Base-by-base conservation (phyloP, 1,140 invertebrate genomes). In the Magallana gigas region DNA sequence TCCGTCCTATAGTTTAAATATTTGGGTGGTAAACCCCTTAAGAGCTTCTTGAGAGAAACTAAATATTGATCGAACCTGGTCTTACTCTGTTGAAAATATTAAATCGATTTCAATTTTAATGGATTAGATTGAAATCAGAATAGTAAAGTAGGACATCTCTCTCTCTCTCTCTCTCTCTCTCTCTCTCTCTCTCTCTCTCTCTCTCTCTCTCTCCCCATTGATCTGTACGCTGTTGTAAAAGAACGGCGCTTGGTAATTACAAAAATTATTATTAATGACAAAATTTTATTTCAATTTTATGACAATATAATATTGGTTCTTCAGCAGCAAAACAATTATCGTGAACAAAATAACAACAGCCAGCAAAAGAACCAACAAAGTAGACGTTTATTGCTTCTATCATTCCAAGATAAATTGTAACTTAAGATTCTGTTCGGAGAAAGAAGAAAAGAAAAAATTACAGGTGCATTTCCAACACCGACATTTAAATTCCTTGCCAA, bases 11-110 rank as follows among this genome's bases (percentile, higher is more conserved):
- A 71, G 68, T 71, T 71, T 71, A 71, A 71, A 71, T 71, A 71
- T 71, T 71, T 71, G 68, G 68, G 68, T 29, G 68, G 68, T 71
- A 71, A 71, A 71, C 68, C 36, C 23, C 68, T 71, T 71, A 71
- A 36, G 11, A 12, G 23, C 16, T 64, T 12, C 36, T 29, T 36
- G 9, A 71, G 23, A 29, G 23, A 29, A 71, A 18, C 11, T 71
- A 71, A 71, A 71, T 71, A 71, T 71, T 71, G 68, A 71, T 71
- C 68, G 36, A 71, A 71, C 68, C 23, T 11, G 23, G 23, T 29
- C 11, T 12, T 29, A 23, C 23, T 29, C 68, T 71, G 68, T 71
- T 71, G 18, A 71, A 71, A 71, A 71, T 71, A 12, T 29, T 8
- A 71, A 71, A 71, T 71, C 68, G 68, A 71, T 71, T 71, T 29